A percentile compares a stretch with the other conserved stretches of the same genome.
phyloP scores from a whole-genome alignment of 2,113 vertebrate species.

The Propithecus coquereli region DNA sequence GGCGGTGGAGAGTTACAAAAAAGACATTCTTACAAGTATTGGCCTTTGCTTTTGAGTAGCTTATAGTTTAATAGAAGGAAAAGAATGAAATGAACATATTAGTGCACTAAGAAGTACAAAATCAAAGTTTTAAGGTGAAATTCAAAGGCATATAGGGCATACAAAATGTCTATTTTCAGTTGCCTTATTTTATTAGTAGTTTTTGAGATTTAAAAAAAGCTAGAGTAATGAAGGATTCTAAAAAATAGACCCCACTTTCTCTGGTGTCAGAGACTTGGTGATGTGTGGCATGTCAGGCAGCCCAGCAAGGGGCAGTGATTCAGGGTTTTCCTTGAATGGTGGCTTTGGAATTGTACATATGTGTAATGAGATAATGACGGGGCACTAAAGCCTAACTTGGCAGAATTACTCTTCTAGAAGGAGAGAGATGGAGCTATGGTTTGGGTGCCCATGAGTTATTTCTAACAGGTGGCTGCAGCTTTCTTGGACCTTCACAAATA shows the following conservation, averaged over 20 bases:
- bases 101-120: neutral
- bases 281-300: neutral
- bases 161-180: neutral
- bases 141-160: neutral
- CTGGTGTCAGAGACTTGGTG: neutral
- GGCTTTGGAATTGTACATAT: slow-evolving; percentile 30
- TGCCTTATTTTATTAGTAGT: neutral
- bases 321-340: slow-evolving; percentile 41
- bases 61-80: neutral
- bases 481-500: neutral
- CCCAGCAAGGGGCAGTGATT: neutral
- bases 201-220: neutral
- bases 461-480: neutral
- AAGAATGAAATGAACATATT: neutral
- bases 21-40: neutral
- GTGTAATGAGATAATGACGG: neutral
- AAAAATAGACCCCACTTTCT: neutral
- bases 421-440: neutral
- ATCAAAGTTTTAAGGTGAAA: neutral
- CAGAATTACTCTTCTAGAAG: neutral
- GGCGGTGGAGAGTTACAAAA: neutral
- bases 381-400: neutral
- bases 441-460: neutral
- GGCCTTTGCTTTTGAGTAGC: neutral
- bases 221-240: neutral